Conservation (phyloP, 2,888 invertebrate genomes). For the Beris chalybata region DNA sequence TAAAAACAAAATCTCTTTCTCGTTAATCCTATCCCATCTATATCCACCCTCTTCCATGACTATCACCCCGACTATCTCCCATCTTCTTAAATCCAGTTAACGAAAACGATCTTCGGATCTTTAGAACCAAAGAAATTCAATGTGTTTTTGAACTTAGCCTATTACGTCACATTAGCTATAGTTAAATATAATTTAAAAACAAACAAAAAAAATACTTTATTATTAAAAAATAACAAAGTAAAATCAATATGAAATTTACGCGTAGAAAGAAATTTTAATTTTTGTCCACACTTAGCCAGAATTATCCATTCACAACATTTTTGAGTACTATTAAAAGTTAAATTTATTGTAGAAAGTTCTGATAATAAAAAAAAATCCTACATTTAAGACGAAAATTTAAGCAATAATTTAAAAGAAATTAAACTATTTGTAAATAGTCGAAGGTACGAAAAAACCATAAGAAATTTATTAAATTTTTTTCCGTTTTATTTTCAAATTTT, state of each 20-base stretch:
- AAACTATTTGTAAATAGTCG: slow-evolving; percentile 16
- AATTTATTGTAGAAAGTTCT: slow-evolving; percentile 1
- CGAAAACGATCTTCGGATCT: slow-evolving; percentile 23
- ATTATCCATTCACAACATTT: not conserved
- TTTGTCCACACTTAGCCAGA: not conserved
- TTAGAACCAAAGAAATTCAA: slow-evolving; percentile 37
- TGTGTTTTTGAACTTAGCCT: slow-evolving; percentile 20
- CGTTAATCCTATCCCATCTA: not conserved
- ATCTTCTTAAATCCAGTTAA: not conserved
- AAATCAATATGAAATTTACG: not conserved
- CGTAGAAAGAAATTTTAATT: not conserved
- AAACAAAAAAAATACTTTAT: not conserved
- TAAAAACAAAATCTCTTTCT: not conserved
- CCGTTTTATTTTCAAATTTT: slow-evolving; percentile 2
- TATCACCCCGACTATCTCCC: not conserved
- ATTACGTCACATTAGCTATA: not conserved
- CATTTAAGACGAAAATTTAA: slow-evolving; percentile 18
- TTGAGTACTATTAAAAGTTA: not conserved
- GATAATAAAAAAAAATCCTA: slow-evolving; percentile 15
- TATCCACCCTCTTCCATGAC: slow-evolving; percentile 3
- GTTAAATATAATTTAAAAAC: slow-evolving; percentile 7
- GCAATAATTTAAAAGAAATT: slow-evolving; percentile 25
- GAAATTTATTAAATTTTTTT: slow-evolving; percentile 8
- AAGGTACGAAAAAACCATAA: slow-evolving; percentile 11
- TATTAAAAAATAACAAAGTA: slow-evolving; percentile 8